Evolutionary conservation across 2,113 vertebrate species (phyloP), one percentile per base, ranked within the genome.

Genomic region (Pantherophis guttatus): DNA sequence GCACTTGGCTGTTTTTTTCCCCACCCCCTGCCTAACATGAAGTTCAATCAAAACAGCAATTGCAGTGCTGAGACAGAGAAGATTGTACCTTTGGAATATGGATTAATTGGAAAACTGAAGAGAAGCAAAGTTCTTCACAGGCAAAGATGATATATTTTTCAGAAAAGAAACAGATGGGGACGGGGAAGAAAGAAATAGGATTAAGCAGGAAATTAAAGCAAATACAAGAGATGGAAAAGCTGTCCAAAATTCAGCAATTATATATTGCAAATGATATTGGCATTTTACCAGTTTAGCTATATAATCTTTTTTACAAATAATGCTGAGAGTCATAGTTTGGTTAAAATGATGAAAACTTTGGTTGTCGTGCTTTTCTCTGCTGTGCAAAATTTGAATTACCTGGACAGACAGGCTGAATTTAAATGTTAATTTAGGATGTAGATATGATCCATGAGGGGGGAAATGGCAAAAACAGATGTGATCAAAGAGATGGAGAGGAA

Each of bases 51-150:
- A 92, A 81, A 59, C 26, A 54, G 52, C 48, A 87, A 87, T 81
- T 81, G 52, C 0, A 50, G 26, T 0, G 75, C 92, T 94, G 89
- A 95, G 94, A 89, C 90, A 90, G 86, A 52, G 0, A 8, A 54
- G 62, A 55, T 29, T 12, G 17, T 48, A 88, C 21, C 90, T 91
- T 54, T 39, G 81, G 81, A 59, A 90, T 90, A 55, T 93, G 92
- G 88, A 90, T 81, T 97, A 95, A 95, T 93, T 96, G 86, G 90
- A 91, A 96, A 92, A 94, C 89, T 29, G 24, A 62, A 94, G 95
- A 96, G 89, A 94, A 87, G 65, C 65, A 93, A 93, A 89, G 26
- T 52, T 13, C 39, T 85, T 55, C 39, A 44, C 44, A 26, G 88
- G 48, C 44, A 90, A n/a, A 53, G 29, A 33, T 59, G 54, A 62